phyloP scores from a whole-genome alignment of 2,113 vertebrate genomes.

The Vicugna pacos region DNA sequence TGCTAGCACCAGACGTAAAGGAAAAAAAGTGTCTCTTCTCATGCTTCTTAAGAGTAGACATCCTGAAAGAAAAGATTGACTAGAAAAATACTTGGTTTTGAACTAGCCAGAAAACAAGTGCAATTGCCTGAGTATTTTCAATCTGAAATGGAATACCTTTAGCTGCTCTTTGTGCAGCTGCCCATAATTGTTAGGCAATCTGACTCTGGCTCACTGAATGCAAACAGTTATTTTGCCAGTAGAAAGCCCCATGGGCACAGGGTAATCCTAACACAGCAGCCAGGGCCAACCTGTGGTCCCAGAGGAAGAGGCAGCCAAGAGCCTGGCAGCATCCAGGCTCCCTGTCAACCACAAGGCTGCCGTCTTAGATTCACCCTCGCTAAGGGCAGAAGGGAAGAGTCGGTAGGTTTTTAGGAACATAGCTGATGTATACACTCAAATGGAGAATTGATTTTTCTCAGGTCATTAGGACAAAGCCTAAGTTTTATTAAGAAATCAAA shows the following conservation, averaged over 20 bases:
- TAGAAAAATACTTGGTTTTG: slow-evolving; percentile 49
- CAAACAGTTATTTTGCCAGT: slow-evolving; percentile 66
- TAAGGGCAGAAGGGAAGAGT: neutral
- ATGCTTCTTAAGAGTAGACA: neutral
- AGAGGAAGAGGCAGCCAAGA: neutral
- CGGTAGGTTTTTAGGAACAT: neutral
- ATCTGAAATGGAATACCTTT: slow-evolving; percentile 35
- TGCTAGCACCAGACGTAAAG: neutral
- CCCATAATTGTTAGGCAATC: slow-evolving; percentile 59
- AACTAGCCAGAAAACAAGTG: slow-evolving; percentile 57
- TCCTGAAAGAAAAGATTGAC: slow-evolving; percentile 3
- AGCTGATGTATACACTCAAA: neutral
- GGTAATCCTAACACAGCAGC: neutral
- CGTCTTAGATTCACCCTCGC: neutral
- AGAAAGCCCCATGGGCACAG: neutral
- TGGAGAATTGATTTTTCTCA: neutral
- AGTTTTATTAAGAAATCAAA: slow-evolving; percentile 14
- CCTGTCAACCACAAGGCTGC: accelerated
- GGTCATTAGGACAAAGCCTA: neutral
- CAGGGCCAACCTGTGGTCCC: neutral
- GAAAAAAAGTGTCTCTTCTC: neutral
- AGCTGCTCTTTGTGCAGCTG: slow-evolving; percentile 56
- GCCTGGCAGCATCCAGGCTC: neutral
- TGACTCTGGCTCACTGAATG: slow-evolving; percentile 42
- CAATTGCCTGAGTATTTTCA: slow-evolving; percentile 51